Evolutionary conservation across 2,113 vertebrate genomes (phyloP).

Genomic region (Epinephelus moara): DNA sequence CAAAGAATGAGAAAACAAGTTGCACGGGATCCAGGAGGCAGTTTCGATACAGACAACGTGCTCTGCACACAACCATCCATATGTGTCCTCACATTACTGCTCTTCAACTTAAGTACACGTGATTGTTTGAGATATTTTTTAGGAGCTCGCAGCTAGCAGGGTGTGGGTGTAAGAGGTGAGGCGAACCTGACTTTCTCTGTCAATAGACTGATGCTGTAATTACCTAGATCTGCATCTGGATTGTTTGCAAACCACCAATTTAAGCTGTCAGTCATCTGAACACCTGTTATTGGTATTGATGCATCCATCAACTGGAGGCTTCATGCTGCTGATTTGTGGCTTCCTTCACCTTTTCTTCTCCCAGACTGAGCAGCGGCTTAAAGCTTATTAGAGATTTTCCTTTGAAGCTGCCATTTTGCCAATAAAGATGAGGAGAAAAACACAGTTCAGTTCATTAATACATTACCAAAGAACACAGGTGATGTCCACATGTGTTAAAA

Average conservation of each 20-base stretch:
- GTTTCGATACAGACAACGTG: not conserved
- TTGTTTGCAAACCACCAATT: not conserved
- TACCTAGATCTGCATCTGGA: not conserved
- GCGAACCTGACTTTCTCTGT: not conserved
- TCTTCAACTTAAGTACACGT: not conserved
- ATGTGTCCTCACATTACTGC: not conserved
- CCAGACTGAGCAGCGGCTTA: not conserved
- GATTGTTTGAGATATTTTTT: not conserved
- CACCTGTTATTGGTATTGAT: slow-evolving; percentile 12
- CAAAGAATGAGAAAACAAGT: not conserved
- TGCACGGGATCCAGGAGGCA: slow-evolving; percentile 8
- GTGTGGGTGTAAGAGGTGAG: not conserved
- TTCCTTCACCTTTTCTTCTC: not conserved
- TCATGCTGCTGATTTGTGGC: not conserved
- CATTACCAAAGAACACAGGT: not conserved
- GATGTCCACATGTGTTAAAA: slow-evolving; percentile 1
- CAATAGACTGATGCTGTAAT: not conserved
- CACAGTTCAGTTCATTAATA: not conserved
- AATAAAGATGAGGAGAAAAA: not conserved
- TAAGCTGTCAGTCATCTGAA: not conserved
- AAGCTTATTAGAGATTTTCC: slow-evolving; percentile 22
- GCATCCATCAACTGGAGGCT: not conserved
- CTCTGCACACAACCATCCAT: not conserved
- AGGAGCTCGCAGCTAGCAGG: no score
- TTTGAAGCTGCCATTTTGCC: slow-evolving; percentile 4